Base-by-base conservation (phyloP, 2,113 vertebrate species). In the Sterrhoptilus dennistouni region DNA sequence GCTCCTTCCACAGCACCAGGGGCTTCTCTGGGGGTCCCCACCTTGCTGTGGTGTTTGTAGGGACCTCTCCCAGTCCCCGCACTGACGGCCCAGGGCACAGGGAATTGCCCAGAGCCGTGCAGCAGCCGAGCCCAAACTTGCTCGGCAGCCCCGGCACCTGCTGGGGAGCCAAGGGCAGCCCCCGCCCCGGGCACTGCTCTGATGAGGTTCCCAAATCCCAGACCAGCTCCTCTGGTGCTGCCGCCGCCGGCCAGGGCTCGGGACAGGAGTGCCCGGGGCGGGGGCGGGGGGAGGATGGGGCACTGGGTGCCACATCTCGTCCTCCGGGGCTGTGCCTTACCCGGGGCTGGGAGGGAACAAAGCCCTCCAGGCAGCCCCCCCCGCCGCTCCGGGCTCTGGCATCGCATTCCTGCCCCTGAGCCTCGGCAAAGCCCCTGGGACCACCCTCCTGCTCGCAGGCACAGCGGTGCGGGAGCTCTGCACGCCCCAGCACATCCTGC, bases 11-110 rank as follows among this genome's bases (percentile, higher is more conserved):
- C 57, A 45, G 27, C 14, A 4, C 49, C 57, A n/a, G n/a, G 25
- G 36, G 8, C 53, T 50, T 35, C 42, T 45, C 19, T 3, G 44
- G 36, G 52, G 53, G 8, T 49, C 35, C 56, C 33, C 28, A 13
- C n/a, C 18, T 47, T 11, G 25, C 22, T 23, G 29, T 33, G 66
- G 10, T 3, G 23, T 50, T 40, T 9, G 24, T 1, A 29, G 68
- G n/a, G 63, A 28, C 22, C n/a, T n/a, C 59, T 47, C 59, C 52
- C 77, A 20, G 14, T 9, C 56, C 33, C 66, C 8, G 52, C 21
- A 1, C 36, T 35, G 65, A 3, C 3, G 0, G n/a, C 79, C 15
- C 69, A 7, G 4, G 6, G 59, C 59, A 27, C 42, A 4, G 1
- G 14, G 61, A 53, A 35, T 35, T 23, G 38, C 83, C 77, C 25